A percentile compares a stretch with the other conserved stretches of the same genome.
These are phyloP conservation scores for Rattus rattus DNA, from an alignment of 2,113 vertebrate genomes.

Conservation along the genomic window DNA sequence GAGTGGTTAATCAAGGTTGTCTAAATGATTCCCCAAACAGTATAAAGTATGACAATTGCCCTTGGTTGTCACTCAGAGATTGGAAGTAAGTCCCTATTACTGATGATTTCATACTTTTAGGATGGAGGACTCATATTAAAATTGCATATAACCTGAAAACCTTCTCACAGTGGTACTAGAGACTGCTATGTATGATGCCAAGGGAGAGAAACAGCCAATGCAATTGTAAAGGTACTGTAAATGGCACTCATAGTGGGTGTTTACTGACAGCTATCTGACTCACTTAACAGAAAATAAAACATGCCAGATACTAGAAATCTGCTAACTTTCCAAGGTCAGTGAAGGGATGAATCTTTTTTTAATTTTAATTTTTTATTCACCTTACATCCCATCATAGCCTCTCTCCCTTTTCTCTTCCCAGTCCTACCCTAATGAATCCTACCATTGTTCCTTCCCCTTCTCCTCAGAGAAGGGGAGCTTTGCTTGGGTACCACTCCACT, in stretches of 20 bases:
- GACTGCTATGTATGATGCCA: not conserved
- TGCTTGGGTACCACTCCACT: no score
- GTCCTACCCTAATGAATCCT: no score
- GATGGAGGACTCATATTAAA: not conserved
- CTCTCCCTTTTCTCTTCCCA: no score
- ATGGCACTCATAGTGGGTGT: not conserved
- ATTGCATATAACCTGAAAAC: not conserved
- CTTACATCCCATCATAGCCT: no score
- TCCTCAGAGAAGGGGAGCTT: no score
- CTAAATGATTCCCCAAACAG: not conserved
- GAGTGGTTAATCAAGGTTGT: not conserved
- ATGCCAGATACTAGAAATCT: not conserved
- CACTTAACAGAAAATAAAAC: not conserved
- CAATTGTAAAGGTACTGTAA: not conserved
- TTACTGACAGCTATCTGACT: not conserved
- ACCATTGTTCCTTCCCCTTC: no score
- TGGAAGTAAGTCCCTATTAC: not conserved
- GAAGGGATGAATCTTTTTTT: not conserved
- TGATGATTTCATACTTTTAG: not conserved
- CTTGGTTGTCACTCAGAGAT: not conserved
- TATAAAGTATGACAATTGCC: not conserved
- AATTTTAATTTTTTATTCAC: no score
- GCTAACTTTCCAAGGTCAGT: no score
- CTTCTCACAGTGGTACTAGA: not conserved
- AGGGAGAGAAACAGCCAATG: not conserved